Evolutionary conservation across 2,888 invertebrate genomes (phyloP).

Genomic region (Mythimna vitellina): DNA sequence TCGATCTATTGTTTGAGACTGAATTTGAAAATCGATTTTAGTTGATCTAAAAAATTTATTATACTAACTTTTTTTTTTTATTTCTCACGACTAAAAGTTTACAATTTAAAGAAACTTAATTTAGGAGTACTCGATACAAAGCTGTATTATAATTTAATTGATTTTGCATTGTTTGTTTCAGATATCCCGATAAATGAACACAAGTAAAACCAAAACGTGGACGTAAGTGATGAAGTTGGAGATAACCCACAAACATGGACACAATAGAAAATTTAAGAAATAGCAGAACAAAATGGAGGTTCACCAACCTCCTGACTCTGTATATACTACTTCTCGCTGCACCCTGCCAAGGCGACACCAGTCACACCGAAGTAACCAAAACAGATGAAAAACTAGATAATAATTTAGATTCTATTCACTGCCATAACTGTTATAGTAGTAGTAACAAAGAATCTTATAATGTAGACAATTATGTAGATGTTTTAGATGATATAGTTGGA

Average conservation of each 20-base stretch:
- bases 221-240: conserved; percentile 83
- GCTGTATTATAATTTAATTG: not conserved
- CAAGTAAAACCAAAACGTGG: conserved; percentile 54
- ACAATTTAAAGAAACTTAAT: too few relatives aligned
- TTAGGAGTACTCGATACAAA: too few relatives aligned
- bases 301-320: conserved; percentile 73
- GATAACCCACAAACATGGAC: conserved; percentile 78
- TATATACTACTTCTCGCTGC: conserved; percentile 77
- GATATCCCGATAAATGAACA: conserved; percentile 73
- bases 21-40: too few relatives aligned
- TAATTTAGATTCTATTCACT: conserved; percentile 82
- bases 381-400: conserved; percentile 77
- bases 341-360: conserved; percentile 77
- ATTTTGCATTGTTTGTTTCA: conserved; percentile 75
- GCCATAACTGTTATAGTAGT: conserved; percentile 87
- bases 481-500: conserved; percentile 78
- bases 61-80: too few relatives aligned
- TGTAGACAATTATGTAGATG: conserved; percentile 68
- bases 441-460: conserved; percentile 70
- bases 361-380: conserved; percentile 82
- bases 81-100: too few relatives aligned
- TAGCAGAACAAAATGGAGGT: conserved; percentile 80
- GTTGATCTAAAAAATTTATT: too few relatives aligned
- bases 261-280: conserved; percentile 72
- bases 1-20: too few relatives aligned